phyloP scores from a whole-genome alignment of 2,113 vertebrate genomes.

The Brachyistius frenatus region DNA sequence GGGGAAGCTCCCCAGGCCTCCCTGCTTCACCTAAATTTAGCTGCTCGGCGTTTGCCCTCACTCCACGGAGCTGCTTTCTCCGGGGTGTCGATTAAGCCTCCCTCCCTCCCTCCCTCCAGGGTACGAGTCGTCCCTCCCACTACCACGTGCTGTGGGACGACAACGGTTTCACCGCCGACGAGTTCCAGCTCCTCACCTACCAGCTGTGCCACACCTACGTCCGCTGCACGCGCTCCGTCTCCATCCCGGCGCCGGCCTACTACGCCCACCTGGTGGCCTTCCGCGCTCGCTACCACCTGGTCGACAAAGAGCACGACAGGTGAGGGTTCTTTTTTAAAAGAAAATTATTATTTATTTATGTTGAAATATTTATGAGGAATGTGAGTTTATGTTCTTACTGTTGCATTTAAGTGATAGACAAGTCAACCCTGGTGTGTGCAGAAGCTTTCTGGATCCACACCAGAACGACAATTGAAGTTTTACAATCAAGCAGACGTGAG shows the following conservation, averaged over 20 bases:
- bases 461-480: no score
- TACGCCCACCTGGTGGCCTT: slow-evolving; percentile 98
- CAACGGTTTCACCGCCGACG: slow-evolving; percentile 97
- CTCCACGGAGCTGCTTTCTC: slow-evolving; percentile 2
- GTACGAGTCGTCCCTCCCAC: slow-evolving; percentile 97
- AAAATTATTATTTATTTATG: no score
- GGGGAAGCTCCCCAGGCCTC: not conserved
- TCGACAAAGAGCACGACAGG: slow-evolving; percentile 99
- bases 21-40: not conserved
- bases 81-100: slow-evolving; percentile 8
- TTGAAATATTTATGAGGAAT: no score
- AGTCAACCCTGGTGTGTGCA: no score
- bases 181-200: slow-evolving; percentile 97
- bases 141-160: slow-evolving; percentile 98
- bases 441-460: no score
- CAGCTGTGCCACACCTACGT: slow-evolving; percentile 99
- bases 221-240: slow-evolving; percentile 96
- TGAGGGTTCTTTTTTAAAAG: slow-evolving; percentile 57
- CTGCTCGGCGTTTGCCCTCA: not conserved
- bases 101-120: slow-evolving; percentile 74
- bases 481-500: no score
- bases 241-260: slow-evolving; percentile 97
- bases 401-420: no score
- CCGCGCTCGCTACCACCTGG: slow-evolving; percentile 95
- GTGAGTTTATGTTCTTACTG: no score